Conservation (phyloP, 2,797 vertebrate species). For the Gallinago solitaria region DNA sequence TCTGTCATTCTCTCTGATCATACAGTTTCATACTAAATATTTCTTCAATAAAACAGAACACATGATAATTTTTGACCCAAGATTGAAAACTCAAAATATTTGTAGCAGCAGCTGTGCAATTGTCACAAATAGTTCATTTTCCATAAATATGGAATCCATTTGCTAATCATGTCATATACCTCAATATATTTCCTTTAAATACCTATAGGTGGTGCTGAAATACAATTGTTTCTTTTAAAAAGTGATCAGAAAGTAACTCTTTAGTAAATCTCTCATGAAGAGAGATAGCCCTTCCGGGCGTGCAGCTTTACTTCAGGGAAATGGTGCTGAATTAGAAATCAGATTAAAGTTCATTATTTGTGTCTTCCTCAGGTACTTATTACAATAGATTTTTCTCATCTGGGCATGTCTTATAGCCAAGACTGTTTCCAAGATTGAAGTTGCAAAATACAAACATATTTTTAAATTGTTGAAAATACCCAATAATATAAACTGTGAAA, state of each 20-base stretch:
- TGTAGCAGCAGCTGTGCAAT: not conserved
- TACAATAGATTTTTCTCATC: not conserved
- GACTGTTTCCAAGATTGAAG: not conserved
- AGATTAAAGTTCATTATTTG: not conserved
- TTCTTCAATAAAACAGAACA: not conserved
- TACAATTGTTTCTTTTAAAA: not conserved
- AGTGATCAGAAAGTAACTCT: not conserved
- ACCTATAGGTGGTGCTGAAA: slow-evolving; percentile 56
- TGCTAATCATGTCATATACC: not conserved
- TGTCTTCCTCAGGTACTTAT: not conserved
- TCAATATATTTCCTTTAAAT: not conserved
- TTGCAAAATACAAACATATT: not conserved
- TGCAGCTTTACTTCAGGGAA: not conserved
- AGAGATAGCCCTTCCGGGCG: too few relatives aligned
- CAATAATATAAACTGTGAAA: not conserved
- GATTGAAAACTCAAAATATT: not conserved
- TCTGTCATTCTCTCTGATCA: not conserved
- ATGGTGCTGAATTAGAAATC: not conserved
- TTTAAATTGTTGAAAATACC: not conserved
- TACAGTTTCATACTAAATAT: not conserved
- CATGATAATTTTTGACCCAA: not conserved
- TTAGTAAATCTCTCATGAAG: not conserved
- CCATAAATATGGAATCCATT: not conserved
- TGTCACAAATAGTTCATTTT: not conserved
- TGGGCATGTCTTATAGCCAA: not conserved